Base-by-base conservation (phyloP, 2,113 vertebrate genomes). In the Alaudala cheleensis region DNA sequence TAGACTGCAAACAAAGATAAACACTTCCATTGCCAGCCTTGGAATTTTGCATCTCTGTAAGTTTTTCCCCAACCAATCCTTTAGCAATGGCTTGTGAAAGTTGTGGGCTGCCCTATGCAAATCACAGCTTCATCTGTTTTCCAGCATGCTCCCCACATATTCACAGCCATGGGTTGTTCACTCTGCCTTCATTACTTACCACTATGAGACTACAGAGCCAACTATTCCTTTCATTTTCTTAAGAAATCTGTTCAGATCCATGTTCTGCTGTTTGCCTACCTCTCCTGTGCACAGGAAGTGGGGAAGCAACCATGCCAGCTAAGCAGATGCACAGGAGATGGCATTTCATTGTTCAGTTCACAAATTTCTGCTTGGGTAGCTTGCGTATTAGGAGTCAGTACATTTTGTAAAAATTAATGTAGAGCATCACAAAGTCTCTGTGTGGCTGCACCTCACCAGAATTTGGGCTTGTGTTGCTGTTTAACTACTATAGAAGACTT, bases 111-210 rank as follows among this genome's bases (percentile, higher is more conserved):
- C 26, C 24, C 45, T 28, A 24, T 23, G 39, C 70, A 82, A 34
- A 34, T 42, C 71, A 61, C 29, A 51, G 26, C 26, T 88, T 66
- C 4, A 5, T 33, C 20, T 6, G 1, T 40, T 31, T 76, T 23
- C 44, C 12, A 47, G 17, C 3, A 4, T 79, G 25, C 16, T n/a
- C 29, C 51, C 34, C 22, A 34, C 15, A 24, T 10, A 47, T 33
- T 23, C 18, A n/a, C 2, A 4, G 28, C 12, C 2, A 2, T 16
- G 14, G 12, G 5, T 11, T 64, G 9, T 47, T 20, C 10, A 23
- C 21, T 79, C 18, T 23, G 21, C 17, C 34, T 64, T 49, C 22
- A n/a, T 84, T 58, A 33, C 21, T 58, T 49, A 67, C 34, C 31
- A 16, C 24, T 40, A 7, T 11, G 44, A 33, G 44, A 33, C 58